Evolutionary conservation across 1,140 invertebrate species (phyloP), one percentile per base, ranked within the genome.

Genomic region (Calliopsis andreniformis): DNA sequence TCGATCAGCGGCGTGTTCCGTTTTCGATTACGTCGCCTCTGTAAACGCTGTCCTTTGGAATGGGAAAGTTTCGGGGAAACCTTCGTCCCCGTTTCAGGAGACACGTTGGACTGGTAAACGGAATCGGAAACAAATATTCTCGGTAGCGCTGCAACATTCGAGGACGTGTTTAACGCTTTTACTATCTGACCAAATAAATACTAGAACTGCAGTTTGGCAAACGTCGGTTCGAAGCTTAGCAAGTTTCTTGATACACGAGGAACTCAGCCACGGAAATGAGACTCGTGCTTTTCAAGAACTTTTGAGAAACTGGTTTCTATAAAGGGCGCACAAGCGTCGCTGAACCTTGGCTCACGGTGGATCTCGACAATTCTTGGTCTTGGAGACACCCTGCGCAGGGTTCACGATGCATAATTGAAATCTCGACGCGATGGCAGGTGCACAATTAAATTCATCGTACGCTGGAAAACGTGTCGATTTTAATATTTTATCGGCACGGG

Each of bases 1-100:
- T 72, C 69, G 69, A 72, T 72, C 59, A 72, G 20, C 28, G 12
- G 10, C 16, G 0, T 20, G 35, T n/a, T 28, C 53, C 18, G 28
- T 47, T 70, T 51, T 62, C 68, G 56, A 62, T 62, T 39, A 39
- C 69, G 32, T 3, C 45, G 4, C 23, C 58, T 63, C 58, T 51
- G 42, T 20, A 20, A 61, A 23, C 56, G 30, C 25, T 20, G 39
- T 16, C 16, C 42, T n/a, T 12, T 30, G 28, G 30, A 61, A 70
- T 70, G n/a, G 56, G 16, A 61, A 47, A 61, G 39, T 61, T 70
- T 32, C 42, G 20, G 12, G 55, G 20, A 28, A 16, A n/a, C n/a
- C n/a, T n/a, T 12, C 30, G 43, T 20, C 1, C 4, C n/a, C 20
- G 28, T 25, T 59, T 58, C n/a, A 25, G 1, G 14, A 18, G 28